Base-by-base conservation (phyloP, 2,113 vertebrate species). In the Furnarius figulus region DNA sequence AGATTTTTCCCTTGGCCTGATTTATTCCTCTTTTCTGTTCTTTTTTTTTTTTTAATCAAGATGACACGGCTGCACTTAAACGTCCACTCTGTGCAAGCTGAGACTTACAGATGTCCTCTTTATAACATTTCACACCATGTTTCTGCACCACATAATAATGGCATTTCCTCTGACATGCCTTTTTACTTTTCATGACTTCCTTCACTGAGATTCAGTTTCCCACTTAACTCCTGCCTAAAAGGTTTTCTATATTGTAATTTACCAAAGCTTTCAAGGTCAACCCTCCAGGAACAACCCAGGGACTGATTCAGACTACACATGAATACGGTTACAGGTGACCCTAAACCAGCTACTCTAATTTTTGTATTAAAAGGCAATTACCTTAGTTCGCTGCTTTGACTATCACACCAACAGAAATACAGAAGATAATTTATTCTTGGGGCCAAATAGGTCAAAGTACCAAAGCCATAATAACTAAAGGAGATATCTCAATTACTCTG, bases 1-100 rank as follows among this genome's bases (percentile, higher is more conserved):
- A 91, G 87, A 89, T 95, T 95, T 95, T 97, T 95, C 89, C 88
- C 91, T 94, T 93, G 90, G 88, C 86, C 89, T 93, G 93, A 94
- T 96, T 97, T 97, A 96, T 92, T 96, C 92, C 59, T 94, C 63
- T 89, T 93, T 94, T 85, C 50, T 95, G 72, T 61, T 75, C 2
- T 87, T 66, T 40, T 35, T 42, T 42, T 71, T 72, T 91, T 39
- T 72, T 42, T 6, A 96, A 96, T 96, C 95, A 97, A 93, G 87
- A 96, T 89, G 92, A 96, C 83, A 73, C 0, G 58, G 72, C 67
- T 91, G 83, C 59, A 91, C 89, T 94, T 94, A 93, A 91, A 86
- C 56, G 76, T 83, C 90, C 58, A 93, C 58, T 65, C 80, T 73
- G 21, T 67, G 80, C 53, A 95, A 87, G 86, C 42, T 14, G 39